Conservation (phyloP, 1,140 invertebrate genomes). For the Venturia canescens region DNA sequence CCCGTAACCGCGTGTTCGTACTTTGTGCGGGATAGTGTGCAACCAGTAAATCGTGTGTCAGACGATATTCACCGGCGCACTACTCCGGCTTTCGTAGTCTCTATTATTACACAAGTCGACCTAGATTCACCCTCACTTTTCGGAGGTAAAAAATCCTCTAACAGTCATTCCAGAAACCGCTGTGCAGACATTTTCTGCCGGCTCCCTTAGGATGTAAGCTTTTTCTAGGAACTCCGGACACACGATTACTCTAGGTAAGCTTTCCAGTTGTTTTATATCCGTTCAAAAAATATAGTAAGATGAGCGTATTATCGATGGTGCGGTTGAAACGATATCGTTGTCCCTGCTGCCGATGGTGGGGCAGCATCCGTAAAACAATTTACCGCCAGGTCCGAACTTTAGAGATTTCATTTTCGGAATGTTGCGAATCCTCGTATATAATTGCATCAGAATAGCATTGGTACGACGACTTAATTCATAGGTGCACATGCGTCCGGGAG, state of each 20-base stretch:
- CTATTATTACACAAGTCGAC: conserved; percentile 4
- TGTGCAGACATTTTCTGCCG: neutral
- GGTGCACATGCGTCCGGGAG: neutral
- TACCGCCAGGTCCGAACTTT: no score
- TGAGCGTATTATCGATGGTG: no score
- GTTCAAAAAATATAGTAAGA: no score
- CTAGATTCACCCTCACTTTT: neutral
- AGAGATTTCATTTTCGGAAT: no score
- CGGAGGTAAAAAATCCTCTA: neutral
- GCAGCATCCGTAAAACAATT: no score
- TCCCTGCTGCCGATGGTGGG: no score
- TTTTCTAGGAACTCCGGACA: neutral
- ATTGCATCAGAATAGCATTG: neutral
- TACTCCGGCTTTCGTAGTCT: neutral
- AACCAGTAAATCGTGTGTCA: conserved; percentile 35
- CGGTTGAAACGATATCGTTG: no score
- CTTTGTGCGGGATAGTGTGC: neutral
- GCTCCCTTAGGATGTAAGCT: neutral
- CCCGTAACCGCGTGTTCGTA: conserved; percentile 51
- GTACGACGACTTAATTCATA: neutral
- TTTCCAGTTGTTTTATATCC: no score
- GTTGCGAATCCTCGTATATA: neutral
- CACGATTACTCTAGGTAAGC: neutral
- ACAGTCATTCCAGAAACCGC: neutral
- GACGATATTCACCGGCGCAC: conserved; percentile 31